Evolutionary conservation across 1,140 invertebrate genomes (phyloP).

Genomic region (Drosophila athabasca): DNA sequence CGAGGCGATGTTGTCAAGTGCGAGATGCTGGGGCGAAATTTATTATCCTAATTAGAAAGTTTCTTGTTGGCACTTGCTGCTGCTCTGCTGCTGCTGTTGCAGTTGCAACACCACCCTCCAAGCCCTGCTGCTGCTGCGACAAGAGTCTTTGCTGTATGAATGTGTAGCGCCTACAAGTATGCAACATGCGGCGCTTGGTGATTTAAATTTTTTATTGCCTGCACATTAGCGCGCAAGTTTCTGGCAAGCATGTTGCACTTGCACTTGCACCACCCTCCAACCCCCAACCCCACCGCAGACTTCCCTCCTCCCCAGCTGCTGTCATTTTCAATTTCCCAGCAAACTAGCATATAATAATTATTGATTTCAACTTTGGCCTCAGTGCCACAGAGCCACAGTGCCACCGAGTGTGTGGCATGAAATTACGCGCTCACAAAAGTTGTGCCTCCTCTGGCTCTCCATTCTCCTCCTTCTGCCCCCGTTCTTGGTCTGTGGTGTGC

Average conservation of each 20-base stretch:
- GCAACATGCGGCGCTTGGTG: constrained; percentile 66
- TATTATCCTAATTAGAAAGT: constrained; percentile 83
- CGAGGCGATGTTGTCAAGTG: constrained; percentile 68
- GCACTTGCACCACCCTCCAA: too few species aligned
- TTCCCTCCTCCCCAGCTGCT: not conserved
- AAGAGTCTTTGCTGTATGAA: too few species aligned
- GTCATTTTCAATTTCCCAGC: constrained; percentile 46
- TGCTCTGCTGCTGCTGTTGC: constrained; percentile 31
- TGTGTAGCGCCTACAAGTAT: constrained; percentile 23
- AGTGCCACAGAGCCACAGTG: not conserved
- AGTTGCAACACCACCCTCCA: constrained; percentile 30
- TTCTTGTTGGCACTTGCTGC: constrained; percentile 74
- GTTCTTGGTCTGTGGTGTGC: constrained; percentile 16
- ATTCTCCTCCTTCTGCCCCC: not conserved
- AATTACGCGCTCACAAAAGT: constrained; percentile 56
- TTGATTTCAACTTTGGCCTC: constrained; percentile 71
- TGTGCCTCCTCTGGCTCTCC: constrained; percentile 7
- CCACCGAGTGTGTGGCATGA: constrained; percentile 38
- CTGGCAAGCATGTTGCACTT: constrained; percentile 70
- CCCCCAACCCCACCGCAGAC: not conserved
- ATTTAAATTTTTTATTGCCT: constrained; percentile 72
- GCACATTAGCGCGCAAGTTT: constrained; percentile 77
- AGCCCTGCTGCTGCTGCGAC: not conserved
- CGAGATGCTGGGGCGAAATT: constrained; percentile 70
- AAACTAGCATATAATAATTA: constrained; percentile 72